Evolutionary conservation across 2,888 invertebrate species (phyloP), one percentile per base, ranked within the genome.

Genomic region (Graphium colonna): DNA sequence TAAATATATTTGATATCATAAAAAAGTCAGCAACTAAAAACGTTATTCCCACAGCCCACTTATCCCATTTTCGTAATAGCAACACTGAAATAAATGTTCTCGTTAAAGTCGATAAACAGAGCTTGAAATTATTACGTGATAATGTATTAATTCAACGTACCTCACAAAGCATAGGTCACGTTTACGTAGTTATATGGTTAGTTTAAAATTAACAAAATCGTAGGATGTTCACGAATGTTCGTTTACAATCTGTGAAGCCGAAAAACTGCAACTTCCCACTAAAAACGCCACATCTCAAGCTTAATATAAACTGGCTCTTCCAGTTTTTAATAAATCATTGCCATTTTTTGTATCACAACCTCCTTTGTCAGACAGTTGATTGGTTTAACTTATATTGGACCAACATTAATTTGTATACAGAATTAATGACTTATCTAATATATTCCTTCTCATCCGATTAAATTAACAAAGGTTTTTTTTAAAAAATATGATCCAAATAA

Each of bases 211-310:
- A 21, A 21, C 3, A 21, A 21, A 21, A 21, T 21, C 2, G 2
- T 21, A 21, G 21, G 44, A 44, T 28, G 3, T 21, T 21, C 21
- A 3, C 21, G 2, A 42, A 51, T 44, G 59, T 60, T 56, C 42
- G 55, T 55, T 56, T 41, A 51, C 55, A 61, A 60, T 61, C 48
- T 47, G 50, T 52, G 57, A 3, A 21, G 5, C 21, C 49, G 56
- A 61, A 60, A 61, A 60, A 54, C 38, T 51, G 8, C 18, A 40
- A 58, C 61, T 62, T 57, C 61, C 61, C 52, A 21, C 47, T 52
- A 64, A 64, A 61, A 64, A 61, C 55, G 18, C 10, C 18, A 10
- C 38, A 13, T 40, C 31, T 26, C 49, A 45, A 16, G 26, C 31
- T 50, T 45, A 50, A 41, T 50, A 40, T 26, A 40, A 43, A 50